phyloP scores from a whole-genome alignment of 2,888 invertebrate species.

The Nemotelus pantherinus region DNA sequence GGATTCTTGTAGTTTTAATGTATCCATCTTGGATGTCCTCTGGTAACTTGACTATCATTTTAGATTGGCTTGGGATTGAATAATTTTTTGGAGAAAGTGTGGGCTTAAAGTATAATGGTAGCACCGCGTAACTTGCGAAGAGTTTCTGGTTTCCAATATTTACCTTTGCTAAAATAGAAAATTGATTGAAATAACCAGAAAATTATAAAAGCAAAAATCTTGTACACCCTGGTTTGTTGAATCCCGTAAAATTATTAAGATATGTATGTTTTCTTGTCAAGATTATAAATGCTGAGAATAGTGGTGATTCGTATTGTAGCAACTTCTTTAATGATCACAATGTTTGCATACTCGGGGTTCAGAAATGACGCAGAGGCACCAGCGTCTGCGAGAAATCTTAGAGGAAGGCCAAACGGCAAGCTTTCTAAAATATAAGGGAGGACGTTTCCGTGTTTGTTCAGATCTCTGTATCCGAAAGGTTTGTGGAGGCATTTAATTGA shows the following conservation, averaged over 20 bases:
- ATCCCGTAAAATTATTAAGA: slow-evolving; percentile 30
- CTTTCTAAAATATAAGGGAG: slow-evolving; percentile 37
- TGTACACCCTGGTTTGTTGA: slow-evolving; percentile 33
- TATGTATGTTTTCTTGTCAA: slow-evolving; percentile 29
- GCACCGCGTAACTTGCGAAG: slow-evolving; percentile 20
- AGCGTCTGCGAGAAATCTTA: slow-evolving; percentile 40
- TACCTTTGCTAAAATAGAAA: slow-evolving; percentile 35
- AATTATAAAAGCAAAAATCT: slow-evolving; percentile 35
- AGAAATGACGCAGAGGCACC: slow-evolving; percentile 37
- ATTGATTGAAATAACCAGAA: slow-evolving; percentile 39
- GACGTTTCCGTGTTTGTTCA: slow-evolving; percentile 39
- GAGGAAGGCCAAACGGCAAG: slow-evolving; percentile 12
- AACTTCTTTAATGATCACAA: neutral
- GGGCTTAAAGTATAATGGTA: slow-evolving; percentile 19
- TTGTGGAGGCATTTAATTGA: slow-evolving; percentile 20
- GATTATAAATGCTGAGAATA: slow-evolving; percentile 17
- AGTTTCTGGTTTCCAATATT: slow-evolving; percentile 31
- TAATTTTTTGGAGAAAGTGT: slow-evolving; percentile 5
- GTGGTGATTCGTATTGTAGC: slow-evolving; percentile 25
- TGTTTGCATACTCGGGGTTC: slow-evolving; percentile 21
- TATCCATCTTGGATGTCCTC: slow-evolving; percentile 2
- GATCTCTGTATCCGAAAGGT: slow-evolving; percentile 39
- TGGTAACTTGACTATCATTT: slow-evolving; percentile 11
- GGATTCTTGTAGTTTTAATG: neutral
- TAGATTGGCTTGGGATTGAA: neutral